Percentiles rank a stretch among this genome's conserved stretches.
Conservation (phyloP, 2,113 vertebrate genomes). For the Mustelus asterias region DNA sequence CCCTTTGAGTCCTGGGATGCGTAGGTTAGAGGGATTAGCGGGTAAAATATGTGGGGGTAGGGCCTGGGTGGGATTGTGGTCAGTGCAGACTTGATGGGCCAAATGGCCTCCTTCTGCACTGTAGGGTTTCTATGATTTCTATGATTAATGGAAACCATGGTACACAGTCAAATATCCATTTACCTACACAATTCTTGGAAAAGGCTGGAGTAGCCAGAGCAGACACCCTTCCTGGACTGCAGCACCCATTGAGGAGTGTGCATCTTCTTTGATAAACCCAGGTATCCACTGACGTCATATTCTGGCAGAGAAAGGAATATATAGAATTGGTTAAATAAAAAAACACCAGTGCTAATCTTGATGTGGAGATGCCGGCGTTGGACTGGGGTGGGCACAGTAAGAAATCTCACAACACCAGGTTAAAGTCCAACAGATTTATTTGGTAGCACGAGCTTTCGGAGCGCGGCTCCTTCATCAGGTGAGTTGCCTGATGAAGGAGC, state of each 20-base stretch:
- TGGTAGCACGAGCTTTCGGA: no score
- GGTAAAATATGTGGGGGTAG: no score
- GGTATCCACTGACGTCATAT: constrained; percentile 61
- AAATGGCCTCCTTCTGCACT: no score
- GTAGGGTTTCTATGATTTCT: no score
- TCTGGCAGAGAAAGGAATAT: constrained; percentile 44
- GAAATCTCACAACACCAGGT: no score
- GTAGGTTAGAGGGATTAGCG: no score
- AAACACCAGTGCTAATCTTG: neutral
- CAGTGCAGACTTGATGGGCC: no score
- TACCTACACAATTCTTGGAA: constrained; percentile 70
- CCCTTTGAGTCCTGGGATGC: no score
- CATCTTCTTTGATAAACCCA: constrained; percentile 59
- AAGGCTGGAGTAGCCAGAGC: constrained; percentile 62
- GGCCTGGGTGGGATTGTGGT: no score
- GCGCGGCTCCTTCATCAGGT: no score
- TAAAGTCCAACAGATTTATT: no score
- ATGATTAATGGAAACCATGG: neutral
- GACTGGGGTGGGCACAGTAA: neutral
- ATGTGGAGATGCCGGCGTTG: neutral
- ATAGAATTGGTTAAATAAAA: neutral
- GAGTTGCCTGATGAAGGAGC: no score
- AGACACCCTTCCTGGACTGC: constrained; percentile 56
- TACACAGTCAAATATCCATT: neutral
- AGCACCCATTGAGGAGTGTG: constrained; percentile 61